phyloP scores from a whole-genome alignment of 2,797 vertebrate species.

The Scolopax bukidnonensis region DNA sequence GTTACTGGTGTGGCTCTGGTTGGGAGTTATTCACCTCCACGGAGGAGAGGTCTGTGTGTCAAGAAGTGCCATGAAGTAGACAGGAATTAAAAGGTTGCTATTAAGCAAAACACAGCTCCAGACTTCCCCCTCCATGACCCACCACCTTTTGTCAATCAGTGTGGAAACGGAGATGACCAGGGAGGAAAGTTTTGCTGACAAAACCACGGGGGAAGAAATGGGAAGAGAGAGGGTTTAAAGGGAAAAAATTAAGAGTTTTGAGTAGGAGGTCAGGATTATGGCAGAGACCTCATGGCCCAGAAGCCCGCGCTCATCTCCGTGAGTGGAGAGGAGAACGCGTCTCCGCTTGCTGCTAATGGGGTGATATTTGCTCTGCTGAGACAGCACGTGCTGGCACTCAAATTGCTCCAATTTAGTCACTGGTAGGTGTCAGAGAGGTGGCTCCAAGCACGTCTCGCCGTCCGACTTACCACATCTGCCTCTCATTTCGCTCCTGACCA shows the following conservation, averaged over 20 bases:
- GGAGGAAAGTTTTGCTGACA: background rate
- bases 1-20: background rate
- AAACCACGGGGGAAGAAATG: background rate
- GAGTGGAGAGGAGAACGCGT: background rate
- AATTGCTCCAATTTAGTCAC: constrained; percentile 44
- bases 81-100: background rate
- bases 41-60: background rate
- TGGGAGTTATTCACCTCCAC: rapidly evolving
- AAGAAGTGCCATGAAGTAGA: background rate
- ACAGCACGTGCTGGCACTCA: background rate
- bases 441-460: rapidly evolving
- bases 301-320: background rate
- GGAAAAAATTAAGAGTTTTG: background rate
- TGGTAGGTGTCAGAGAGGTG: background rate
- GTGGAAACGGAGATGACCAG: background rate
- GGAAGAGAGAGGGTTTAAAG: background rate
- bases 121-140: background rate
- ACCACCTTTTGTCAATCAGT: rapidly evolving
- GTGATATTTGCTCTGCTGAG: constrained; percentile 19
- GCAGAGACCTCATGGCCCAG: background rate
- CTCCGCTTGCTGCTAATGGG: background rate
- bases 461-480: constrained; percentile 84
- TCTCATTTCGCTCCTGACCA: constrained; percentile 83
- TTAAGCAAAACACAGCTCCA: background rate
- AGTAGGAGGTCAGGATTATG: background rate